phyloP scores from a whole-genome alignment of 2,888 invertebrate genomes.

The Acanthosoma haemorrhoidale region DNA sequence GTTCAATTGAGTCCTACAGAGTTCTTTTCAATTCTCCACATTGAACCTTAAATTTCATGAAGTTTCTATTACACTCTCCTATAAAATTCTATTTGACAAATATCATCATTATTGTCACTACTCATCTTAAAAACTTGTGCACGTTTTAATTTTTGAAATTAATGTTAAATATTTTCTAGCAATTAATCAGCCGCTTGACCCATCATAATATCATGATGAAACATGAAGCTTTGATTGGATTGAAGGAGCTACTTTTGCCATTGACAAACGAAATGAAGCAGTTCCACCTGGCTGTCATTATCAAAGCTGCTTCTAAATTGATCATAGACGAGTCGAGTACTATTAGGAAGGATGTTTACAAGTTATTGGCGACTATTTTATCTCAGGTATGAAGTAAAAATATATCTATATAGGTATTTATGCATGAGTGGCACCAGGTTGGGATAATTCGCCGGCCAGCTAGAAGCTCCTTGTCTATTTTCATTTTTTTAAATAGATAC shows the following conservation, averaged over 20 bases:
- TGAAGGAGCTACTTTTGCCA: slow-evolving; percentile 51
- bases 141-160: not conserved
- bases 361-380: slow-evolving; percentile 47
- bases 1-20: no score
- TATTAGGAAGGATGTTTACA: slow-evolving; percentile 50
- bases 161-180: slow-evolving; percentile 47
- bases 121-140: not conserved
- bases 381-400: slow-evolving; percentile 40
- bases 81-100: no score
- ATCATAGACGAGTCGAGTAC: slow-evolving; percentile 64
- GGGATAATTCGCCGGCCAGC: no score
- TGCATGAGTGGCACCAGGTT: no score
- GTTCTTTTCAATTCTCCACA: not conserved
- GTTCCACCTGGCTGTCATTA: slow-evolving; percentile 59
- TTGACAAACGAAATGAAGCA: slow-evolving; percentile 50
- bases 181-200: slow-evolving; percentile 62
- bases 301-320: slow-evolving; percentile 63
- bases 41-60: not conserved
- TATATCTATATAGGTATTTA: no score
- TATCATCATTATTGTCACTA: not conserved
- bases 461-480: no score
- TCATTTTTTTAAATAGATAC: no score
- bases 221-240: slow-evolving; percentile 55
- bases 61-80: not conserved
- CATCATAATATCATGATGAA: slow-evolving; percentile 69